These are phyloP conservation scores for Acanthurus tractus DNA, from an alignment of 2,797 vertebrate species.

Conservation along the genomic window DNA sequence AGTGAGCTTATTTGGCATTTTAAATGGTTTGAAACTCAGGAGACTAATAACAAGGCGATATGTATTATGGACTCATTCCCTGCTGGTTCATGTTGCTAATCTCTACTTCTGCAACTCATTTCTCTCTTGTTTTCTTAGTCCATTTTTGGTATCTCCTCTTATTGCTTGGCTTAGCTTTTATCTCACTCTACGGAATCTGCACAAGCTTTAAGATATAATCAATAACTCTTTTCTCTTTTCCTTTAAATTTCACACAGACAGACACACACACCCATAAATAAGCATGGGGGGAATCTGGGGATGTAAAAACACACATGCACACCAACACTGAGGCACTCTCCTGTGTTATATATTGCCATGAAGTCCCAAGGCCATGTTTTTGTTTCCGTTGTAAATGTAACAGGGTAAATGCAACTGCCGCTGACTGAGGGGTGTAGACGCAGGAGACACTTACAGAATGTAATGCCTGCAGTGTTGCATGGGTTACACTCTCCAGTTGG, in stretches of 20 bases:
- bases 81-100: constrained; percentile 45
- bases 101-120: constrained; percentile 25
- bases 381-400: constrained; percentile 80
- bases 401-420: constrained; percentile 65
- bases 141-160: constrained; percentile 66
- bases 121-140: constrained; percentile 57
- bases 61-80: constrained; percentile 38
- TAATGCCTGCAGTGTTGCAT: constrained; percentile 64
- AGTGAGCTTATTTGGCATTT: constrained; percentile 47
- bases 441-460: constrained; percentile 69
- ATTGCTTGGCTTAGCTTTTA: constrained; percentile 35
- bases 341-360: constrained; percentile 57
- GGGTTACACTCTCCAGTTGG: constrained; percentile 32
- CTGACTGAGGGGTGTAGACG: constrained; percentile 58
- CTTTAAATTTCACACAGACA: constrained; percentile 23
- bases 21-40: constrained; percentile 36
- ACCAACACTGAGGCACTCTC: constrained; percentile 49
- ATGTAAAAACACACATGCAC: constrained; percentile 30
- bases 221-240: constrained; percentile 42
- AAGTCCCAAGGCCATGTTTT: constrained; percentile 79
- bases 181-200: constrained; percentile 41
- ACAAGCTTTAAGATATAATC: constrained; percentile 44
- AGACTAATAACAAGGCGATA: constrained; percentile 33
- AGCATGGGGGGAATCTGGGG: constrained; percentile 21
- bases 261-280: constrained; percentile 45